Evolutionary conservation across 2,113 vertebrate genomes (phyloP).

Genomic region (Megaceryle torquata): DNA sequence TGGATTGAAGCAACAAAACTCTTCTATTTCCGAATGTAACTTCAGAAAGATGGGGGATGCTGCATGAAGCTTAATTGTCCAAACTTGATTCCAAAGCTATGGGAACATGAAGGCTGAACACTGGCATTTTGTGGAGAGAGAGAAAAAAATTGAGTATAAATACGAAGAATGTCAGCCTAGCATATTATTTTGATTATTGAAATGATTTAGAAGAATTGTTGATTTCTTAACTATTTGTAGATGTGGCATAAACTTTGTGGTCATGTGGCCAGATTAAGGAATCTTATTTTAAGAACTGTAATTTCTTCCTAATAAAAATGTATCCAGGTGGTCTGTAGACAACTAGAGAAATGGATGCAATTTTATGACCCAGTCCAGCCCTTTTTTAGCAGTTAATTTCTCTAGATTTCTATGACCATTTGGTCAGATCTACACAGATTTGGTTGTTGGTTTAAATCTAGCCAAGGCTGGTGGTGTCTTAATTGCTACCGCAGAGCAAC

Average conservation of each 20-base stretch:
- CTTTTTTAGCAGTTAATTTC: constrained; percentile 36
- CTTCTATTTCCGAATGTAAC: background rate
- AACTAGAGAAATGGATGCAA: background rate
- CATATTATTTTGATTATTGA: background rate
- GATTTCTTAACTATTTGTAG: background rate
- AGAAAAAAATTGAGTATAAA: background rate
- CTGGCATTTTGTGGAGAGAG: background rate
- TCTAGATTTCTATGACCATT: constrained; percentile 34
- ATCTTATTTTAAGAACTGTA: background rate
- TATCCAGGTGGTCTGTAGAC: background rate
- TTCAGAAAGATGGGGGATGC: background rate
- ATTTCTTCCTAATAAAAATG: background rate
- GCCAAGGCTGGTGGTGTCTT: constrained; percentile 62
- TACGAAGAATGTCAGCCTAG: background rate
- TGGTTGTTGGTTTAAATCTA: constrained; percentile 65
- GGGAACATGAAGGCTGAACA: background rate
- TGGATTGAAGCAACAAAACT: background rate
- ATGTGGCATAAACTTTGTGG: background rate
- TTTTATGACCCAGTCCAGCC: background rate
- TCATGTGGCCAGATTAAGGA: background rate
- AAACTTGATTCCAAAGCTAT: background rate
- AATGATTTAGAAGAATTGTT: background rate
- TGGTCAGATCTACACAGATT: constrained; percentile 36
- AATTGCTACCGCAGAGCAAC: constrained; percentile 64
- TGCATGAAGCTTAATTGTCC: background rate